Percentiles rank a stretch among this genome's conserved stretches.
Conservation (phyloP, 2,888 invertebrate genomes). For the Mesodorylaimus sp. region DNA sequence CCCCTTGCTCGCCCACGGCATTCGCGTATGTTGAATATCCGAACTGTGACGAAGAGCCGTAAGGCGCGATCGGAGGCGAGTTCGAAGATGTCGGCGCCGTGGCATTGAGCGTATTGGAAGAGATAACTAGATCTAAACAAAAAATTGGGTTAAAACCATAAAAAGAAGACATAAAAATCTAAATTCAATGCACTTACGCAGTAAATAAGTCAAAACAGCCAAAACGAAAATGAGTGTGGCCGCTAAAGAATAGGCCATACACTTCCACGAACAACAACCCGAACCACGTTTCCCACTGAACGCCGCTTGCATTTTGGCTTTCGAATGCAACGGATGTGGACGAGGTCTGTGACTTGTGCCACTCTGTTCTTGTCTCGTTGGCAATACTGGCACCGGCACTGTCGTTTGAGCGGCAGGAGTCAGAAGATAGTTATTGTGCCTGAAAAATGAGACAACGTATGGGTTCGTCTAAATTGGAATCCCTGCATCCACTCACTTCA, state of each 20-base stretch:
- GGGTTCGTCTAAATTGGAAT: background rate
- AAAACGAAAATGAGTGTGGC: conserved; percentile 1
- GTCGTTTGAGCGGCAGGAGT: conserved; percentile 9
- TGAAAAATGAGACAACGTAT: background rate
- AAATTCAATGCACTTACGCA: conserved; percentile 6
- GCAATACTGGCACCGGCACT: conserved; percentile 9
- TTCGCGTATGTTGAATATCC: background rate
- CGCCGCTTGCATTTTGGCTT: background rate
- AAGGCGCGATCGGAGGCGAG: background rate
- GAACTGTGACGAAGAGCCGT: background rate
- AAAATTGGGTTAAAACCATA: too few relatives aligned
- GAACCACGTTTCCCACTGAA: background rate
- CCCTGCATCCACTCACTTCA: background rate
- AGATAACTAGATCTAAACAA: background rate
- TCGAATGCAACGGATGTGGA: background rate
- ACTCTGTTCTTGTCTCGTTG: conserved; percentile 4
- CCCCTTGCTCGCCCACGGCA: background rate
- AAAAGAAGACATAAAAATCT: too few relatives aligned
- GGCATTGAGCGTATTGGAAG: background rate
- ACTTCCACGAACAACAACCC: conserved; percentile 8
- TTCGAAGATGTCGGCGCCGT: background rate
- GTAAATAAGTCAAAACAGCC: conserved; percentile 6
- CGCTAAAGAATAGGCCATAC: conserved; percentile 1
- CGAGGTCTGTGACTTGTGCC: background rate
- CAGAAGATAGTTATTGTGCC: conserved; percentile 9